Evolutionary conservation across 2,113 vertebrate species (phyloP).

Genomic region (Prunella himalayana): DNA sequence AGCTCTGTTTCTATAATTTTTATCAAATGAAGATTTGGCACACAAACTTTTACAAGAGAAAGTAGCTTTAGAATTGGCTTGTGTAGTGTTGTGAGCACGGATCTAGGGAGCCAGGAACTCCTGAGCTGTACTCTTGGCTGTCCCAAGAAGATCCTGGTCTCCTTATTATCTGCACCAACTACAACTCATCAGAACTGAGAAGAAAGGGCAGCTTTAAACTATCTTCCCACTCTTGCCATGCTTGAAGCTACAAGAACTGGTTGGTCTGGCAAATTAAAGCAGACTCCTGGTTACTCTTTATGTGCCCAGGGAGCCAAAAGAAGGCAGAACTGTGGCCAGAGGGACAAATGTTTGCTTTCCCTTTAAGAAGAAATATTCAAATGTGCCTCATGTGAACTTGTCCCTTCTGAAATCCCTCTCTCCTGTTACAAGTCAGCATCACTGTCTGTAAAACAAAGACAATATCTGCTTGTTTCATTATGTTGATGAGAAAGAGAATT

Average conservation of each 20-base stretch:
- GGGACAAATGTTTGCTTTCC: background rate
- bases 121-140: background rate
- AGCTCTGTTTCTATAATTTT: background rate
- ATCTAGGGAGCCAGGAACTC: background rate
- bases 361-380: background rate
- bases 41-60: background rate
- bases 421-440: background rate
- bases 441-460: background rate
- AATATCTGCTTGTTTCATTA: background rate
- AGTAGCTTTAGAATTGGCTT: background rate
- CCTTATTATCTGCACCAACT: background rate
- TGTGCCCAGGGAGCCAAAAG: background rate
- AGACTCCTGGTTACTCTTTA: background rate
- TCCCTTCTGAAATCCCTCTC: background rate
- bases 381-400: background rate
- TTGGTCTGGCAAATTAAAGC: background rate
- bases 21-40: background rate
- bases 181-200: background rate
- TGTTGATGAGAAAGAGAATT: background rate
- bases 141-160: background rate
- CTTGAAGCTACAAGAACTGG: background rate
- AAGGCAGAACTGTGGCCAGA: background rate
- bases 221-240: background rate
- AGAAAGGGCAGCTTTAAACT: background rate
- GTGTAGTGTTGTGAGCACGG: background rate